Conservation (phyloP, 2,888 invertebrate species). For the Prionchulus punctatus region DNA sequence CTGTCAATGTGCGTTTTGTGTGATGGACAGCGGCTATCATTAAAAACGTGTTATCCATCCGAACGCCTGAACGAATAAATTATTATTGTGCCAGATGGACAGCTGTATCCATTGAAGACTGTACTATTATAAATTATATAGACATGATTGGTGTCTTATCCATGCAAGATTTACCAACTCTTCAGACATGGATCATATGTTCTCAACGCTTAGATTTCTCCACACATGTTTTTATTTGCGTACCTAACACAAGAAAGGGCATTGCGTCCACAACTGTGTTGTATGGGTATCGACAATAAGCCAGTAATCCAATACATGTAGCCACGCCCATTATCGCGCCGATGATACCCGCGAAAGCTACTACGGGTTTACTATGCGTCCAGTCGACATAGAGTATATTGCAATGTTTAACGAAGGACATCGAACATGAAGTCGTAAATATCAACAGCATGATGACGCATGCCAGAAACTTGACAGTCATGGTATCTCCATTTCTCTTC, state of each 20-base stretch:
- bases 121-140: too few relatives aligned
- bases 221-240: too few relatives aligned
- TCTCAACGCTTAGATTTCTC: too few relatives aligned
- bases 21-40: conserved; percentile 85
- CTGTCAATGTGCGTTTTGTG: conserved; percentile 49
- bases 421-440: conserved; percentile 32
- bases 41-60: conserved; percentile 86
- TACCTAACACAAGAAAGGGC: conserved; percentile 85
- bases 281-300: conserved; percentile 74
- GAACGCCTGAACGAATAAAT: conserved; percentile 30
- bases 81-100: conserved; percentile 21
- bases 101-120: conserved; percentile 20
- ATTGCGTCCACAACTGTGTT: conserved; percentile 86
- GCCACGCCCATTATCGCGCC: conserved; percentile 79
- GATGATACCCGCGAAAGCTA: conserved; percentile 71
- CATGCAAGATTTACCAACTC: too few relatives aligned
- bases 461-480: conserved; percentile 16
- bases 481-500: conserved; percentile 70
- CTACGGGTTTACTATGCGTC: conserved; percentile 75
- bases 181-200: too few relatives aligned
- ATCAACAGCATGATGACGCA: background rate
- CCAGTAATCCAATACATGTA: conserved; percentile 72
- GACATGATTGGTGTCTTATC: too few relatives aligned
- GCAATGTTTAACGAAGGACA: conserved; percentile 69
- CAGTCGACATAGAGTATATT: conserved; percentile 50